Conservation (phyloP, 2,797 vertebrate species). For the Syndactyla subalaris region DNA sequence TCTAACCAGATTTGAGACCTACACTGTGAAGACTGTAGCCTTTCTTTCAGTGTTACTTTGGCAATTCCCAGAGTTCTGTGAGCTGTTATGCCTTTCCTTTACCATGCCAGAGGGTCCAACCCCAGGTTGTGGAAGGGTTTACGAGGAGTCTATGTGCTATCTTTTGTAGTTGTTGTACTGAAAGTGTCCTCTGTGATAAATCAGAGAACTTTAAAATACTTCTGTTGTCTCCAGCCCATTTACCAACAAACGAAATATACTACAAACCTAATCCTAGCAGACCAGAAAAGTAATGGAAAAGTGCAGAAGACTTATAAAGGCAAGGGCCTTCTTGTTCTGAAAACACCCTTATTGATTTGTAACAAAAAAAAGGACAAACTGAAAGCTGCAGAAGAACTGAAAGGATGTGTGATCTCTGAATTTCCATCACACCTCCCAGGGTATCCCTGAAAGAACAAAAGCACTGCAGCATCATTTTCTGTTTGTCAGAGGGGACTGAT, state of each 20-base stretch:
- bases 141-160: accelerated
- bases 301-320: neutral
- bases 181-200: neutral
- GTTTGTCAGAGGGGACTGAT: neutral
- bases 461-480: neutral
- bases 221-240: neutral
- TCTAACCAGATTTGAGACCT: neutral
- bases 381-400: neutral
- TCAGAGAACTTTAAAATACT: neutral
- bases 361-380: neutral
- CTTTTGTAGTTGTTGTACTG: neutral
- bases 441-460: neutral
- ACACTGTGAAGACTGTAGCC: neutral
- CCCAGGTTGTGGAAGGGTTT: neutral
- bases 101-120: accelerated
- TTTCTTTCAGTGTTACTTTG: neutral
- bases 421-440: neutral
- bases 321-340: neutral
- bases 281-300: neutral
- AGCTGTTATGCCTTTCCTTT: neutral
- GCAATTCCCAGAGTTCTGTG: neutral
- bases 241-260: neutral
- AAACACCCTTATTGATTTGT: neutral
- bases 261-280: neutral
- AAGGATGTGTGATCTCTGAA: neutral